These are phyloP conservation scores for Anoncus sp. DNA, from an alignment of 2,888 invertebrate genomes.

Conservation along the genomic window DNA sequence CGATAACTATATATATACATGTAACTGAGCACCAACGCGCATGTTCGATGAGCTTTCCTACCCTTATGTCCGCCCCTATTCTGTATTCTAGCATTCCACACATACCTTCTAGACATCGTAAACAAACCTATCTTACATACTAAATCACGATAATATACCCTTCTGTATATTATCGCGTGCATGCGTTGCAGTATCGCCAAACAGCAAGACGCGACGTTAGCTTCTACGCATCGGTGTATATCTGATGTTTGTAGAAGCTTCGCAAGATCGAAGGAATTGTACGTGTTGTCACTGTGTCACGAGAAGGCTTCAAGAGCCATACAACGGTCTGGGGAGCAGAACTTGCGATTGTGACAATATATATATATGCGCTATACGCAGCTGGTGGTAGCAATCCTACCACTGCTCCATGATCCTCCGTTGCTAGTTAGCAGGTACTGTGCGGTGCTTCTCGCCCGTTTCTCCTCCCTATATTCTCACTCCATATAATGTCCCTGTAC, in stretches of 20 bases:
- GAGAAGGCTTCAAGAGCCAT: constrained; percentile 47
- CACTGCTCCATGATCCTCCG: constrained; percentile 10
- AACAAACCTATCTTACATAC: constrained; percentile 23
- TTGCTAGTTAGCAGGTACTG: constrained; percentile 33
- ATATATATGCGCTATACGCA: not conserved
- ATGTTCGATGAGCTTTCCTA: constrained; percentile 26
- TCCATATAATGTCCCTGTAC: constrained; percentile 19
- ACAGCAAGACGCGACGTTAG: constrained; percentile 24
- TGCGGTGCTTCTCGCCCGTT: constrained; percentile 26
- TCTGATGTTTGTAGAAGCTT: constrained; percentile 16
- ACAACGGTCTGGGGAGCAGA: constrained; percentile 37
- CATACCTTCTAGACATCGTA: constrained; percentile 12
- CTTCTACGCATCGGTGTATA: constrained; percentile 11
- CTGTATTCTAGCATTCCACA: constrained; percentile 27
- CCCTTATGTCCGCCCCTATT: constrained; percentile 17
- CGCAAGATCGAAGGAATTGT: constrained; percentile 35
- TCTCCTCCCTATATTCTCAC: constrained; percentile 18
- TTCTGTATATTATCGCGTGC: constrained; percentile 15
- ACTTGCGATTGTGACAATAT: constrained; percentile 6
- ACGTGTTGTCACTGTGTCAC: constrained; percentile 17
- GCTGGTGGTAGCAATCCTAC: constrained; percentile 17
- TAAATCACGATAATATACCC: not conserved
- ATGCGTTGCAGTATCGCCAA: not conserved
- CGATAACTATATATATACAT: not conserved
- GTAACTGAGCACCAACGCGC: not conserved